Base-by-base conservation (phyloP, 2,797 vertebrate species). In the Phalloptychus januarius region DNA sequence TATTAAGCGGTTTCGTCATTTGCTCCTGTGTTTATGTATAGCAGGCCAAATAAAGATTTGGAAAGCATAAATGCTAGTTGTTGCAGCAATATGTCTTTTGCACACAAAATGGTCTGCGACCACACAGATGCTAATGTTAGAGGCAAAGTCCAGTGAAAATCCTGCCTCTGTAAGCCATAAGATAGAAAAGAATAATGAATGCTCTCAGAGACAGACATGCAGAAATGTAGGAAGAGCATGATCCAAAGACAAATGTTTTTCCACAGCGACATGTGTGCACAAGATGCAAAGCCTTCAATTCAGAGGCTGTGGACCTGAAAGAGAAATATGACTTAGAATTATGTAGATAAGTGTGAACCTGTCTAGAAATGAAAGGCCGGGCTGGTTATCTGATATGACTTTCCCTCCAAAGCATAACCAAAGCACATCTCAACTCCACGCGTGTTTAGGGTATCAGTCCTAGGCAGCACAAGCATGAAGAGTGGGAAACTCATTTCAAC, bases 321-420 rank as follows among this genome's bases (percentile, higher is more conserved):
- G 86, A 85, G 86, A 87, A 93, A 84, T 81, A 38, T 74, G 82
- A 90, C 83, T 69, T 44, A 78, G 85, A 88, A 91, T 92, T 84
- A 89, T 87, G 86, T 74, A 88, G 92, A 93, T 91, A 91, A 89
- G 81, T 83, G 83, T 87, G 84, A 89, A 92, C 88, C 89, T 86
- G 87, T 83, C 83, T 85, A 44, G 79, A 85, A 89, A 91, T 87
- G 84, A 91, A 90, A 92, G 86, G 87, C 86, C 79, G 83, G 71
- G 85, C 76, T 79, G 75, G 85, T 90, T 92, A 94, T 94, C 91
- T 90, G 90, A 93, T 93, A 83, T 81, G 89, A 92, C 89, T 90
- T 83, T 78, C 79, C 79, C 83, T 85, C 83, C 85, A 73, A 83
- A 89, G 92, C 88, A 87, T 88, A 92, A 94, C 75, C 86, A 78